phyloP scores from a whole-genome alignment of 2,113 vertebrate species.

The Tapirus terrestris region DNA sequence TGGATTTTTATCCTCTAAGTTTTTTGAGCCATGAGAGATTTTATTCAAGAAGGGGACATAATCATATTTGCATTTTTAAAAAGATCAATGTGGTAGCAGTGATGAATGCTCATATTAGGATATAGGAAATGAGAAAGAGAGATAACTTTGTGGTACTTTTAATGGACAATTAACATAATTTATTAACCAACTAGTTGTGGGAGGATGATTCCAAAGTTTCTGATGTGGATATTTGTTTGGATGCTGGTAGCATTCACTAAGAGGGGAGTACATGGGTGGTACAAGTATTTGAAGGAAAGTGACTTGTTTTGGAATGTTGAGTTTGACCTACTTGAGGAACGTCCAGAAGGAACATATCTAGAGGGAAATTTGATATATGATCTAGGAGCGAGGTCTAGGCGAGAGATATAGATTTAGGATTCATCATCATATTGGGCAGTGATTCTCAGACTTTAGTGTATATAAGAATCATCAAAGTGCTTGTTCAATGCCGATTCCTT shows the following conservation, averaged over 20 bases:
- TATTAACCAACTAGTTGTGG: neutral
- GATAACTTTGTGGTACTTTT: neutral
- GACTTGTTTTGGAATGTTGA: neutral
- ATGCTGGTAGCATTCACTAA: neutral
- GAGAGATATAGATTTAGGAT: neutral
- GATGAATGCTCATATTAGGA: slow-evolving; percentile 1
- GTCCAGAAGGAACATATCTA: neutral
- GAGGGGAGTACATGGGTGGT: neutral
- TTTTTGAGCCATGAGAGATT: slow-evolving; percentile 46
- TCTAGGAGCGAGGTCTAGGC: neutral
- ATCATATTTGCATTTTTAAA: slow-evolving; percentile 53
- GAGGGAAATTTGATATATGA: slow-evolving; percentile 1
- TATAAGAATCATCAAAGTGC: neutral
- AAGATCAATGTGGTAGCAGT: neutral
- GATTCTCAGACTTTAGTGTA: neutral
- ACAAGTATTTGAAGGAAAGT: neutral
- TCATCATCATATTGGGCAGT: neutral
- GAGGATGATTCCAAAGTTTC: neutral
- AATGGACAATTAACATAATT: slow-evolving; percentile 8
- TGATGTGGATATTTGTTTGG: neutral
- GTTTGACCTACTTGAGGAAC: neutral
- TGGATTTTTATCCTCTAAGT: neutral
- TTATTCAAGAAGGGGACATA: slow-evolving; percentile 51
- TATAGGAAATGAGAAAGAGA: neutral
- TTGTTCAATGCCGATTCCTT: neutral